Conservation (phyloP, 1,140 invertebrate species). For the Drosophila seguyi region DNA sequence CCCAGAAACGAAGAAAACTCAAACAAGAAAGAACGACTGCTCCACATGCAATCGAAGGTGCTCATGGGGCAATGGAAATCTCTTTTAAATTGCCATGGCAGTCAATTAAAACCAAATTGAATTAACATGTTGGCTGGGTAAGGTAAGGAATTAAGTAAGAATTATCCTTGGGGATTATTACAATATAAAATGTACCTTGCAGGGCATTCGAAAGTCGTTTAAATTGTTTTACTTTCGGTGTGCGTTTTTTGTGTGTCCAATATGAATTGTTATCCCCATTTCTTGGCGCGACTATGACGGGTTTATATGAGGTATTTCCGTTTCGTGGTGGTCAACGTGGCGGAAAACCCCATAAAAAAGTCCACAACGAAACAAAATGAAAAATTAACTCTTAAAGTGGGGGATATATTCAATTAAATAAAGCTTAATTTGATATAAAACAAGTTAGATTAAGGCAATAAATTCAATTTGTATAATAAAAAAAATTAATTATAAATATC, state of each 20-base stretch:
- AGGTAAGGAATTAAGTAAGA: neutral
- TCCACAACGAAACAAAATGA: constrained; percentile 3
- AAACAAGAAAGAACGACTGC: constrained; percentile 21
- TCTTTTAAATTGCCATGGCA: constrained; percentile 23
- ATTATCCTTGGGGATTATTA: neutral
- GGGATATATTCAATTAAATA: neutral
- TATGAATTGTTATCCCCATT: constrained; percentile 29
- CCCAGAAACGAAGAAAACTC: constrained; percentile 25
- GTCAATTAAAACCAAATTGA: constrained; percentile 29
- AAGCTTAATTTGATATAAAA: no score
- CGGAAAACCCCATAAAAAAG: constrained; percentile 22
- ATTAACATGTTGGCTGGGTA: constrained; percentile 29
- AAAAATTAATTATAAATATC: no score
- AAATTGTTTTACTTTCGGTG: neutral
- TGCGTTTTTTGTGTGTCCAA: constrained; percentile 6
- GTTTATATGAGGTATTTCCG: constrained; percentile 22
- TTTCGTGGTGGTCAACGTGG: constrained; percentile 29
- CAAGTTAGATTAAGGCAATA: no score
- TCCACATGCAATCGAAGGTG: constrained; percentile 48
- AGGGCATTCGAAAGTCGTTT: constrained; percentile 36
- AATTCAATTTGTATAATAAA: no score
- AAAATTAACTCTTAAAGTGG: constrained; percentile 1
- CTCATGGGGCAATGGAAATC: constrained; percentile 28
- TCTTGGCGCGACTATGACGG: constrained; percentile 42
- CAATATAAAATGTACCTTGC: neutral